Evolutionary conservation across 2,888 invertebrate species (phyloP), one percentile per base, ranked within the genome.

Genomic region (Drosophila acutilabella): DNA sequence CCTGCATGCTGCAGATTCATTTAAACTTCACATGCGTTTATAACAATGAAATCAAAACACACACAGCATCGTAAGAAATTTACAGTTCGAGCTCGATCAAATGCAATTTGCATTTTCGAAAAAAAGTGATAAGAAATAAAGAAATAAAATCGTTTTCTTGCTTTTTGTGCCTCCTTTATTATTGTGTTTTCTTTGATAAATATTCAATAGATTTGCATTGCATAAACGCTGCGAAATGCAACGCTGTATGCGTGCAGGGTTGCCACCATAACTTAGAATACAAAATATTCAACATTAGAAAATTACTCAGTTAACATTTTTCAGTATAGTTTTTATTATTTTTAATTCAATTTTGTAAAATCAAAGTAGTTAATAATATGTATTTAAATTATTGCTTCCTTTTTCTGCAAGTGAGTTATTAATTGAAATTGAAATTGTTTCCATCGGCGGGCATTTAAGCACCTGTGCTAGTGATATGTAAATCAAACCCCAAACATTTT

Each of bases 1-100:
- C 40, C 38, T 58, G 60, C 64, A 74, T 60, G 70, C 60, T 47
- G 64, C 42, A 64, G 61, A 66, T 52, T 64, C 69, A 70, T 85
- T 66, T 64, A 48, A 60, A 36, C 36, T 13, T 47, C 74, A 58
- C 80, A 78, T 74, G 81, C 74, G 67, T 66, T 80, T 84, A 65
- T 64, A 84, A 87, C 88, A 89, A 83, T 81, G 82, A 88, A 89
- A 88, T 75, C 82, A 72, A 78, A 83, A 81, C 74, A 66, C 65
- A 81, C 71, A 66, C 65, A 76, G 69, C 68, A 61, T 50, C 60
- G 47, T 56, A 65, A 73, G 45, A 59, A 72, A 89, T 83, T 83
- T 85, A 76, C 82, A 85, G 88, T 88, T 89, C 47, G 73, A 86
- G 89, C 85, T 87, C 90, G 88, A 86, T 89, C 81, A 83, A 88